These are phyloP conservation scores for Hydraecia micacea DNA, from an alignment of 2,888 invertebrate genomes.

Conservation along the genomic window DNA sequence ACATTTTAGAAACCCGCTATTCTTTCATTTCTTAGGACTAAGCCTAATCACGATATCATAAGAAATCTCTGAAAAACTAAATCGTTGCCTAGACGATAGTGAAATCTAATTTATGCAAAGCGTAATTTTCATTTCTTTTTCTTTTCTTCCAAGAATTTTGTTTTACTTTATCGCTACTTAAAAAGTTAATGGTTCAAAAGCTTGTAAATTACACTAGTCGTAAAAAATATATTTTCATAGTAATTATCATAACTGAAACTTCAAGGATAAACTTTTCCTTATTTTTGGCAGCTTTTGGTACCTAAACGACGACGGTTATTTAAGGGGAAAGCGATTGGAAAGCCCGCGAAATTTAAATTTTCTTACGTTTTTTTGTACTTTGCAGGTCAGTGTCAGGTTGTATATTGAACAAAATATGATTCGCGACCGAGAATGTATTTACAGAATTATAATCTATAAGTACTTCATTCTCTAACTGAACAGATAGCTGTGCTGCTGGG, in stretches of 20 bases:
- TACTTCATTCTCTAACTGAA: too few species aligned
- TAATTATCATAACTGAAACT: constrained; percentile 9
- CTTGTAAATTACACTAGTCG: constrained; percentile 46
- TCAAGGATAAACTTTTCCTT: neutral
- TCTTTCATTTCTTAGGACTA: constrained; percentile 25
- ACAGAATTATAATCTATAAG: too few species aligned
- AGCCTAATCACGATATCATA: constrained; percentile 53
- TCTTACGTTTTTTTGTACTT: too few species aligned
- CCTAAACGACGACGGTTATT: neutral
- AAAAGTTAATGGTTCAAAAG: constrained; percentile 38
- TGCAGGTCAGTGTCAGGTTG: too few species aligned
- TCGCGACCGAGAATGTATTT: too few species aligned
- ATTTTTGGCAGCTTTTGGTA: neutral
- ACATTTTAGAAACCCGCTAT: constrained; percentile 19
- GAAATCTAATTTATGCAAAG: constrained; percentile 66
- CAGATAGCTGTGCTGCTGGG: too few species aligned
- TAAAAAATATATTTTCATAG: constrained; percentile 18
- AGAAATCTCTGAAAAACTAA: constrained; percentile 67
- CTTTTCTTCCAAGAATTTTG: constrained; percentile 38
- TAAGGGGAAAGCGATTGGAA: neutral
- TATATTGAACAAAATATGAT: too few species aligned
- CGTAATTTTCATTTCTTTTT: constrained; percentile 64
- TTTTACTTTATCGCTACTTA: constrained; percentile 40
- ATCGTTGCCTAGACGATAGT: constrained; percentile 65
- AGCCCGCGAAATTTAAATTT: too few species aligned